Conservation (phyloP, 2,797 vertebrate species). For the Dicrostonyx torquatus region DNA sequence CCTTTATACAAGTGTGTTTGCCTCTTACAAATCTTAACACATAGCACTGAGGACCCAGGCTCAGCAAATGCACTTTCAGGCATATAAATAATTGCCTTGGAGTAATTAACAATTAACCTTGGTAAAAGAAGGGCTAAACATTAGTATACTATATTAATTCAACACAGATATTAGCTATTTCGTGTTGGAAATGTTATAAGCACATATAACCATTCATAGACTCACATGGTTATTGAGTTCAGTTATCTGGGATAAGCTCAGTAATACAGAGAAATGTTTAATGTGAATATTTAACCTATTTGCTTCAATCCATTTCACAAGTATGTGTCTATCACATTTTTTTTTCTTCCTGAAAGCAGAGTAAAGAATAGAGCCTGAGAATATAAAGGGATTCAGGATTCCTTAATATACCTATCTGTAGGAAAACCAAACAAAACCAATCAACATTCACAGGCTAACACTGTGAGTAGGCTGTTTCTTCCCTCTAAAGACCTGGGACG, state of each 20-base stretch:
- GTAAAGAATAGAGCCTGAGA: neutral
- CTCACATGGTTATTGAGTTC: neutral
- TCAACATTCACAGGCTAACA: neutral
- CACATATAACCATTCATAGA: slow-evolving; percentile 39
- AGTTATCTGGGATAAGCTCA: slow-evolving; percentile 52
- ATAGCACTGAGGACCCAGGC: slow-evolving; percentile 46
- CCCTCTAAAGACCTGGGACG: neutral
- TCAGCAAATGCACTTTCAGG: slow-evolving; percentile 62
- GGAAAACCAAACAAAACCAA: neutral
- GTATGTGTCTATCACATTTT: neutral
- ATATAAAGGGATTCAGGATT: neutral
- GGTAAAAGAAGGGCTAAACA: slow-evolving; percentile 60
- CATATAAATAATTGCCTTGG: slow-evolving; percentile 70
- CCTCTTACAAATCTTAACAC: slow-evolving; percentile 61
- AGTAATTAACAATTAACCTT: slow-evolving; percentile 78
- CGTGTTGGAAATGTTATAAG: slow-evolving; percentile 62
- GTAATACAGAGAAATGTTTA: slow-evolving; percentile 26
- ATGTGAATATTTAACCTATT: slow-evolving; percentile 48
- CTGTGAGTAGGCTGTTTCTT: neutral
- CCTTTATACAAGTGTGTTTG: slow-evolving; percentile 63
- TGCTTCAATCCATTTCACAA: slow-evolving; percentile 22
- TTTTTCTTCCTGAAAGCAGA: neutral
- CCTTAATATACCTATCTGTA: neutral
- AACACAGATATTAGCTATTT: slow-evolving; percentile 66
- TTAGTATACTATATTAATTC: slow-evolving; percentile 65